Base-by-base conservation (phyloP, 2,888 invertebrate genomes). In the Ophion ellenae region DNA sequence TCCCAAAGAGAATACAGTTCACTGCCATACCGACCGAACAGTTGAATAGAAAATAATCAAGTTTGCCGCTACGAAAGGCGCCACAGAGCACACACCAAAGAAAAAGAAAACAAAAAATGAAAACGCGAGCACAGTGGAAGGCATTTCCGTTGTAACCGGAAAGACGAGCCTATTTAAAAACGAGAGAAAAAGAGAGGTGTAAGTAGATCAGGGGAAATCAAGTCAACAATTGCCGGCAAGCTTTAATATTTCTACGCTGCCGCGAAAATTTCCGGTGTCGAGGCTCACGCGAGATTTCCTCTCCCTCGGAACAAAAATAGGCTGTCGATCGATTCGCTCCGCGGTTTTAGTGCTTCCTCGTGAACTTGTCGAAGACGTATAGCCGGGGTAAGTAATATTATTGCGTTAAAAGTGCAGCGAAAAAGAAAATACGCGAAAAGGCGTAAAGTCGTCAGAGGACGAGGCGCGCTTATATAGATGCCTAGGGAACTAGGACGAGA, bases 311-410 rank as follows among this genome's bases (percentile, higher is more conserved):
- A 78, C 85, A 53, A 67, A 85, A 87, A 84, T 81, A 84, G 53
- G 81, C 81, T 20, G 32, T 82, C 86, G 89, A 90, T 90, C 87
- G 90, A 90, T 90, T 90, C 81, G 81, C 84, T 74, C 77, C 45
- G 86, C 86, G 87, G 81, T 90, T 90, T 86, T 89, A 84, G 87
- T 81, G 90, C 89, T 90, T 90, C 89, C 57, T 79, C 73, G 87
- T 87, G 87, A 89, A 89, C 89, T 87, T 87, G 87, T 76, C 57
- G 76, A 70, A 47, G 78, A 40, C 53, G 53, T 17, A 17, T 53
- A 40, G 70, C 14, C 59, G 64, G 61, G 73, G 74, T 74, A 64
- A 78, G 75, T 59, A 53, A 70, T 36, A 53, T 70, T 82, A 61
- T 59, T 67, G 9, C 32, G 57, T 53, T 59, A 28, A 73, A 14